Base-by-base conservation (phyloP, 2,797 vertebrate species). In the Emys orbicularis region DNA sequence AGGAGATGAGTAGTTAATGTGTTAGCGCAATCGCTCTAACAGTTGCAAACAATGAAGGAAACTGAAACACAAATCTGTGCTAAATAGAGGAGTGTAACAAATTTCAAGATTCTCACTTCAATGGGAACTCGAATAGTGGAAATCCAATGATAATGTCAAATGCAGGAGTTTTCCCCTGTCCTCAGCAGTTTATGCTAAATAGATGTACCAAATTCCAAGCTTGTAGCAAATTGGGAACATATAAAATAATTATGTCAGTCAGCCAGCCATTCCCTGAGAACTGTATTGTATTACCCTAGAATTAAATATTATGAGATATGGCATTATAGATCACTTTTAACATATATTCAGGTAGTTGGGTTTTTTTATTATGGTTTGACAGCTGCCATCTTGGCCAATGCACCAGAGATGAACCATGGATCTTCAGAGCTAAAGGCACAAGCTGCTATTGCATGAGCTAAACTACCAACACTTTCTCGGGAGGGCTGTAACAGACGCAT, bases 1-100 rank as follows among this genome's bases (percentile, higher is more conserved):
- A 2, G 80, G 90, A 86, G 44, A 77, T 9, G 44, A 50, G 0
- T 5, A 56, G 83, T 83, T 83, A 93, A 57, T 83, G 81, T 81
- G 76, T 61, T 83, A 84, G 5, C 9, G 81, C 82, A 2, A 88
- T 79, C 0, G 1, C 90, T 89, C 81, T 72, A 74, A 61, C 79
- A 84, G 81, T 52, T 87, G 83, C 83, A 11, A 92, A 74, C 74
- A 92, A 79, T 57, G 37, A 47, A 19, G 87, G 53, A 92, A 92
- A 95, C 2, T 6, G 57, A 74, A 95, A 89, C 21, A 53, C 85
- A 56, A 93, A 93, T 27, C 87, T 81, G 79, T 3, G 4, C 54
- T 68, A 65, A 83, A 53, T 59, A 59, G 87, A 0, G 0, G 18
- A 1, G 1, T 0, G 0, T n/a, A 79, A 93, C 65, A 91, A 95